Evolutionary conservation across 2,113 vertebrate species (phyloP), one percentile per base, ranked within the genome.

Genomic region (Thomomys bottae): DNA sequence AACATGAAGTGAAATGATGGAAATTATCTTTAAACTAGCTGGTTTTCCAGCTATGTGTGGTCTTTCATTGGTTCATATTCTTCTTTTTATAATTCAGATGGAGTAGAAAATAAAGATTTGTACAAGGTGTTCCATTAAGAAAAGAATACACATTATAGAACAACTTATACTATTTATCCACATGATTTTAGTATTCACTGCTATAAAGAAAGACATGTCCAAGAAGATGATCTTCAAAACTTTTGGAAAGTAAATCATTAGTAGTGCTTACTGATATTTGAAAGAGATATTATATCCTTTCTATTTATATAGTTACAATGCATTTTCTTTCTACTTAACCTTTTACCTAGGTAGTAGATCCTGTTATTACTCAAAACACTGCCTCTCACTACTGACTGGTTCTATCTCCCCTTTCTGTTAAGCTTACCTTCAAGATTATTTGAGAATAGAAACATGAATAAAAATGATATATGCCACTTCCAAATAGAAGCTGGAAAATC

Each of bases 71-170:
- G 32, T 34, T 71, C 23, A 63, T 57, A 18, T 17, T 83, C 72
- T 93, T 70, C 83, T 34, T 75, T 42, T 92, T 84, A 17, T 15
- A 81, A 80, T 30, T 84, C n/a, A 93, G 20, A 71, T 76, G 32
- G 54, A 17, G 66, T 66, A 73, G 17, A 30, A 93, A 91, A 81
- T 72, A 85, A 88, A 91, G 7, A 64, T 40, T 23, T 77, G 30
- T 1, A 76, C 20, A 80, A 71, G 76, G 42, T 54, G 7, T 54
- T 59, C 87, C 73, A 32, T 0, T 84, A 36, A 23, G 17, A 12
- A 81, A 23, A 84, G 84, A 89, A 81, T 59, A 79, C 10, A 89
- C 3, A 84, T 94, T 61, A 73, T 40, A 77, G 88, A 90, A 87
- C 20, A 88, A 88, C 40, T 54, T 70, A 32, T 42, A 64, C 71